Conservation (phyloP, 2,113 vertebrate species). For the Struthio camelus region DNA sequence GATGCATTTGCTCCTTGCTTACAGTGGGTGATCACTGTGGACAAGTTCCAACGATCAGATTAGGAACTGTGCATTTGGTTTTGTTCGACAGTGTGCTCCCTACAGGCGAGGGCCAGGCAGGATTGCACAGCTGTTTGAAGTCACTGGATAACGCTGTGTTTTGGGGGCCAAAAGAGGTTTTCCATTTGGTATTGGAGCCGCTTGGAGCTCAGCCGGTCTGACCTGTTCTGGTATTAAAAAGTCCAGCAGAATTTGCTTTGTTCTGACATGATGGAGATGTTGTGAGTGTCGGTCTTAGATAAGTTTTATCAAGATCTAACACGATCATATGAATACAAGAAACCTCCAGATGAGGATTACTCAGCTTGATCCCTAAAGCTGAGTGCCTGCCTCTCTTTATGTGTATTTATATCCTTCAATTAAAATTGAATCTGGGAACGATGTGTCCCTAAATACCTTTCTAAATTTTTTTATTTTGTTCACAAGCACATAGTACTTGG, state of each 20-base stretch:
- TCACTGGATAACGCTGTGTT: background rate
- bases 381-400: slow-evolving; percentile 26
- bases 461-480: slow-evolving; percentile 43
- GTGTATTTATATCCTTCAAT: slow-evolving; percentile 48
- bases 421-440: background rate
- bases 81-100: background rate
- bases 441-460: slow-evolving; percentile 4
- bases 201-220: background rate
- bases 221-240: background rate
- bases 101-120: background rate
- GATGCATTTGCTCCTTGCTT: background rate
- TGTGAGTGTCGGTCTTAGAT: slow-evolving; percentile 6
- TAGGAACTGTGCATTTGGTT: background rate
- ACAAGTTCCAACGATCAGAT: background rate
- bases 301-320: slow-evolving; percentile 41
- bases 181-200: background rate
- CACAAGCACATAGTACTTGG: slow-evolving; percentile 23
- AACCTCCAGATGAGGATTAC: slow-evolving; percentile 31
- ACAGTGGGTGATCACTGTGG: background rate
- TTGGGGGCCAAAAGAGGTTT: background rate
- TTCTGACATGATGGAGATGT: background rate
- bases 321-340: background rate
- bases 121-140: slow-evolving; percentile 34
- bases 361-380: slow-evolving; percentile 37
- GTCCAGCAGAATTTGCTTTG: slow-evolving; percentile 2